phyloP scores from a whole-genome alignment of 2,113 vertebrate genomes.

The Chionodraco myersi region DNA sequence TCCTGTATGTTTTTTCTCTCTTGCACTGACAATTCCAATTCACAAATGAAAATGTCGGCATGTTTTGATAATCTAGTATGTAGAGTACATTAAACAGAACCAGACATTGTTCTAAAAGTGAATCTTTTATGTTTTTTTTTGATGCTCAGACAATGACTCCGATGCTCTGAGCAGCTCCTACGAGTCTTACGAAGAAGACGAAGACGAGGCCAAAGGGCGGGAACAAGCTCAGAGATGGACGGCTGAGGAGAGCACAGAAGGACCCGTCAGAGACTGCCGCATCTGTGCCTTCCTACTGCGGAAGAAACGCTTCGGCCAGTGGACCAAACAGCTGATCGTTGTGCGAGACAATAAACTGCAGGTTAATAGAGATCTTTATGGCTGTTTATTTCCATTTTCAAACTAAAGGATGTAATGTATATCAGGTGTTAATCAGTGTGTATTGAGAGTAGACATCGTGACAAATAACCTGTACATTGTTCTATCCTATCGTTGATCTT shows the following conservation, averaged over 20 bases:
- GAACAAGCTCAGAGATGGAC: slow-evolving; percentile 90
- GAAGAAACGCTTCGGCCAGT: slow-evolving; percentile 98
- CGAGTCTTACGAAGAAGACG: slow-evolving; percentile 97
- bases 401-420: neutral
- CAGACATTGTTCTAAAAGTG: slow-evolving; percentile 8
- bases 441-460: no score
- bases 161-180: slow-evolving; percentile 98
- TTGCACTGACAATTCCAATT: no score
- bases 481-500: neutral
- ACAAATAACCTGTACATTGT: no score
- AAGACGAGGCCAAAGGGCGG: slow-evolving; percentile 91
- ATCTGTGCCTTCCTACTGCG: slow-evolving; percentile 95
- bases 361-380: slow-evolving; percentile 79
- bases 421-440: no score
- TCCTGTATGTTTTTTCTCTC: slow-evolving; percentile 86
- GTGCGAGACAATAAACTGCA: slow-evolving; percentile 93
- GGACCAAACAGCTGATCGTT: slow-evolving; percentile 96
- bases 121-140: slow-evolving; percentile 10
- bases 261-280: slow-evolving; percentile 90
- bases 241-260: slow-evolving; percentile 89
- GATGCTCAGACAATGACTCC: slow-evolving; percentile 92
- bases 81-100: neutral
- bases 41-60: neutral
- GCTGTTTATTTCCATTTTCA: neutral
- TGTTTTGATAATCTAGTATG: neutral